Percentiles rank a stretch among this genome's conserved stretches.
These are phyloP conservation scores for Nothoprocta pentlandii DNA, from an alignment of 2,113 vertebrate species.

Conservation along the genomic window DNA sequence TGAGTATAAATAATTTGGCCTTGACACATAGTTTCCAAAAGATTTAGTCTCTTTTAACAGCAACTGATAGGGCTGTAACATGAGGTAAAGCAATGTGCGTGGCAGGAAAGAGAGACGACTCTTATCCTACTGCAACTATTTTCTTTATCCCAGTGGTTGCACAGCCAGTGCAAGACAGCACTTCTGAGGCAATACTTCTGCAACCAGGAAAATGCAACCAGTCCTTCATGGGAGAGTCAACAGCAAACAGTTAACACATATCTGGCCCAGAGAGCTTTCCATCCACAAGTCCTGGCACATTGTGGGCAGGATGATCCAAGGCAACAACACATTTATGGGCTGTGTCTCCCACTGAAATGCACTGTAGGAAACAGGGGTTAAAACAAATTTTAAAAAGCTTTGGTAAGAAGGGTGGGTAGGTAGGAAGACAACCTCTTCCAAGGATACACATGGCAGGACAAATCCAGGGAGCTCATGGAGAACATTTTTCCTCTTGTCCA, in stretches of 20 bases:
- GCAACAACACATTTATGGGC: fast-evolving
- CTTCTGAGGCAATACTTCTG: neutral
- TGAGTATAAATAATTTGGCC: constrained; percentile 68
- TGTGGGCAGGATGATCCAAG: neutral
- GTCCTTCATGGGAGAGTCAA: neutral
- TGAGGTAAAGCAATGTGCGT: constrained; percentile 17
- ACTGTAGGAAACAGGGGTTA: neutral
- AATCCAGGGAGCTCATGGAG: neutral
- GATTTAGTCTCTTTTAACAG: neutral
- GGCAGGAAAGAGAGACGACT: neutral
- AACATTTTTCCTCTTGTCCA: neutral
- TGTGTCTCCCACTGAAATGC: neutral
- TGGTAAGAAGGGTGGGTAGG: neutral
- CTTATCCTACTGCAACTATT: neutral
- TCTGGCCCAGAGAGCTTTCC: neutral
- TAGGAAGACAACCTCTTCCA: neutral
- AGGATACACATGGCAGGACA: neutral
- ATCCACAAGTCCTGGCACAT: neutral
- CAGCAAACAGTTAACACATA: constrained; percentile 20
- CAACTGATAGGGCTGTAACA: neutral
- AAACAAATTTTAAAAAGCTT: neutral
- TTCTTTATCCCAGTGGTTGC: constrained; percentile 24
- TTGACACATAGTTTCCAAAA: constrained; percentile 47
- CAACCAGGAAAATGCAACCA: constrained; percentile 7
- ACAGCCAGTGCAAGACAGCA: neutral